Conservation (phyloP, 2,113 vertebrate species). For the Salminus brasiliensis region DNA sequence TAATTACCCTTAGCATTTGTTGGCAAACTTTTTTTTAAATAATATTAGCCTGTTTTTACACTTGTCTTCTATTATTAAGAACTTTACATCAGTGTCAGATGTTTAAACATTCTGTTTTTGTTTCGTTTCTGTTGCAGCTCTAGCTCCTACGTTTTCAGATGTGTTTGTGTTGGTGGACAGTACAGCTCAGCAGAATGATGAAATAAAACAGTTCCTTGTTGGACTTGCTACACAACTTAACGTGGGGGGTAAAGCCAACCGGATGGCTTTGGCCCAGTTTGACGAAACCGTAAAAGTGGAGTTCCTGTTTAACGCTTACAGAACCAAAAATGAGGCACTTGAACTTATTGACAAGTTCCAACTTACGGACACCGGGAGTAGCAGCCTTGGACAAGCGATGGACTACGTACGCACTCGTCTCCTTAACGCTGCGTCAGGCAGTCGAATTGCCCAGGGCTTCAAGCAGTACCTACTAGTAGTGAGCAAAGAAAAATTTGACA, state of each 20-base stretch:
- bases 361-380: constrained; percentile 45
- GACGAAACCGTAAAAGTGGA: constrained; percentile 61
- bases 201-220: constrained; percentile 61
- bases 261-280: constrained; percentile 81
- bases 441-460: constrained; percentile 68
- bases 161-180: constrained; percentile 83
- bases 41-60: no score
- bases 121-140: constrained; percentile 62
- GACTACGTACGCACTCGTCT: constrained; percentile 63
- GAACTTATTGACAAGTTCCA: constrained; percentile 58
- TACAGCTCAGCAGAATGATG: constrained; percentile 59
- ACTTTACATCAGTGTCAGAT: not conserved
- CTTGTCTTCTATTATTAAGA: no score
- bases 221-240: constrained; percentile 67
- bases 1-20: no score
- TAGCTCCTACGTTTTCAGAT: constrained; percentile 74
- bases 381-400: constrained; percentile 69
- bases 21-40: no score
- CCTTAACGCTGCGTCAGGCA: constrained; percentile 69
- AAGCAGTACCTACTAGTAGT: constrained; percentile 77
- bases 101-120: not conserved
- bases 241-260: constrained; percentile 67
- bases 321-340: constrained; percentile 62
- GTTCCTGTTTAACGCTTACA: constrained; percentile 74
- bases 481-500: constrained; percentile 72